Percentiles rank a stretch among this genome's conserved stretches.
Evolutionary conservation across 1,140 invertebrate species (phyloP).

Genomic region (Plectrocnemia conspersa): DNA sequence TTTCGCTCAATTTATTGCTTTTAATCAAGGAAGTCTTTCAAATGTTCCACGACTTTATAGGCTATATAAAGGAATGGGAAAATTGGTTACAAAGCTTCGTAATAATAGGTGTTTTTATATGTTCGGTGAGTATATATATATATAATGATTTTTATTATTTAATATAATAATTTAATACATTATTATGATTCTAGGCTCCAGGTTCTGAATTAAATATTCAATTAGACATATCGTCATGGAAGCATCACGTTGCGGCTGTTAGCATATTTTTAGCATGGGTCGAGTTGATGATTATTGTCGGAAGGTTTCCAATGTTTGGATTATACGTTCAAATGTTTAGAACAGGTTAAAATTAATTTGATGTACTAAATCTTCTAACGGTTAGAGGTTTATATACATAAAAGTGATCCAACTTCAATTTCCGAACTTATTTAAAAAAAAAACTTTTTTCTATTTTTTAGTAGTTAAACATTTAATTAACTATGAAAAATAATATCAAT

Average conservation of each 20-base stretch:
- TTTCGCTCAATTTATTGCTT: constrained; percentile 58
- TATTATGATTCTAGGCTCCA: constrained; percentile 15
- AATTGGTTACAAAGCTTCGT: constrained; percentile 79
- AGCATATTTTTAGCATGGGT: constrained; percentile 74
- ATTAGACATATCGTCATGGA: constrained; percentile 54
- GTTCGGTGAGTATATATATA: constrained; percentile 46
- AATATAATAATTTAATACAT: neutral
- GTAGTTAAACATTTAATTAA: neutral
- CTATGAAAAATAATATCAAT: neutral
- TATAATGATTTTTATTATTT: constrained; percentile 30
- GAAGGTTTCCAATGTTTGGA: constrained; percentile 78
- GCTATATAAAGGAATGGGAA: constrained; percentile 73
- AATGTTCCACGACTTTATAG: constrained; percentile 58
- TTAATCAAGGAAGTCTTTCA: constrained; percentile 69
- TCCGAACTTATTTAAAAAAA: no score
- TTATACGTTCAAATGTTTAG: constrained; percentile 84
- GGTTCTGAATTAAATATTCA: constrained; percentile 17
- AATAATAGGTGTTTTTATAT: constrained; percentile 61
- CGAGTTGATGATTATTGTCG: constrained; percentile 77
- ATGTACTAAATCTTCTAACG: no score
- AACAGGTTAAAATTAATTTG: constrained; percentile 49
- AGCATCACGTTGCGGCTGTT: constrained; percentile 73
- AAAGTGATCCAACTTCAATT: neutral
- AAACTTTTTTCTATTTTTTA: no score
- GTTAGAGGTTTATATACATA: neutral